Evolutionary conservation across 2,888 invertebrate genomes (phyloP).

Genomic region (Brachypalpus laphriformis): DNA sequence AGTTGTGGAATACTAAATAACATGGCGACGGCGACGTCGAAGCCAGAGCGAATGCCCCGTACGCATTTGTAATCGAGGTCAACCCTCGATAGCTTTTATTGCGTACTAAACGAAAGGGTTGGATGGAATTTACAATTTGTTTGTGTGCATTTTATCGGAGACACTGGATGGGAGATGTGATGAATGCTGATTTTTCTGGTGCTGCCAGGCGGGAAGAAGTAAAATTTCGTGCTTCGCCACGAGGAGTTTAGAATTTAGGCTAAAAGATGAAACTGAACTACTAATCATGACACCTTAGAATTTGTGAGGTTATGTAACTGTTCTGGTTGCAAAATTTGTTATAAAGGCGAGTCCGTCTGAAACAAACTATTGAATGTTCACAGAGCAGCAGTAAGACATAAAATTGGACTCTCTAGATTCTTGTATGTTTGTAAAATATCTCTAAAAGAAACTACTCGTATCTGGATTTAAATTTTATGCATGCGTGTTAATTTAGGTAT

Average conservation of each 20-base stretch:
- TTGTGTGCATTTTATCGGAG: slow-evolving; percentile 58
- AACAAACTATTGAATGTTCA: too few relatives aligned
- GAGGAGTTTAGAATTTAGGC: slow-evolving; percentile 37
- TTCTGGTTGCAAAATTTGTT: too few relatives aligned
- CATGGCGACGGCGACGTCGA: not conserved
- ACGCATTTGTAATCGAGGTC: slow-evolving; percentile 71
- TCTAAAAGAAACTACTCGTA: too few relatives aligned
- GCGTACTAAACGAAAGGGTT: slow-evolving; percentile 68
- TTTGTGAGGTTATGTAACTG: not conserved
- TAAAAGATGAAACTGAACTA: slow-evolving; percentile 12
- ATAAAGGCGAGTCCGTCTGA: too few relatives aligned
- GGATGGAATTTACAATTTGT: slow-evolving; percentile 64
- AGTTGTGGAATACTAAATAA: slow-evolving; percentile 65
- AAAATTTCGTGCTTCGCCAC: slow-evolving; percentile 29
- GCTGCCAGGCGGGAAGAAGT: slow-evolving; percentile 6
- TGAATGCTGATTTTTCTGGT: slow-evolving; percentile 59
- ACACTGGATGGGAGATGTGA: slow-evolving; percentile 45
- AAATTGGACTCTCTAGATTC: too few relatives aligned
- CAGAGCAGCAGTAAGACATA: too few relatives aligned
- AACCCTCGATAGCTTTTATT: slow-evolving; percentile 70
- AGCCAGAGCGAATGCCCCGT: slow-evolving; percentile 6
- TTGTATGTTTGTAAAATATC: too few relatives aligned
- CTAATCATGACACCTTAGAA: slow-evolving; percentile 10
- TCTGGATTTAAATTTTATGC: too few relatives aligned
- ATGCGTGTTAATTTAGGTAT: too few relatives aligned